Percentiles rank a stretch among this genome's conserved stretches.
Conservation (phyloP, 2,797 vertebrate genomes). For the Dicrostonyx torquatus region DNA sequence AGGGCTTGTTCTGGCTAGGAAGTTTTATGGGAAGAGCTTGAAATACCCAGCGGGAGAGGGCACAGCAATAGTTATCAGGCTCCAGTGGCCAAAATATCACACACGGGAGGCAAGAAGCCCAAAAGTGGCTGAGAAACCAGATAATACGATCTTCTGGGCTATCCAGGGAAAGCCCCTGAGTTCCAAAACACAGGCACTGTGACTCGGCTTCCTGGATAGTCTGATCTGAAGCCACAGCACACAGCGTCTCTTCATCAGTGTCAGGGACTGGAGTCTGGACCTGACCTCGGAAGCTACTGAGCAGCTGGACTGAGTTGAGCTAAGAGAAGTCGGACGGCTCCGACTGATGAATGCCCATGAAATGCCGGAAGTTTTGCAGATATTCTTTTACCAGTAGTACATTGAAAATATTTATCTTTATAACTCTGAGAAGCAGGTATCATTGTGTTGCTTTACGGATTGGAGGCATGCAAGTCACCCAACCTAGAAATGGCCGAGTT, state of each 20-base stretch:
- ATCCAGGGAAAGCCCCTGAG: neutral
- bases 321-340: neutral
- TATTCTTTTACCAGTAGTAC: neutral
- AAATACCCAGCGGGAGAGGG: neutral
- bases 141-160: slow-evolving; percentile 53
- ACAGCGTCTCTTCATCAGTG: neutral
- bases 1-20: slow-evolving; percentile 34
- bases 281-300: neutral
- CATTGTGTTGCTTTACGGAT: neutral
- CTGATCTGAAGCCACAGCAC: neutral
- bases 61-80: slow-evolving; percentile 37
- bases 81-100: slow-evolving; percentile 53
- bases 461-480: neutral
- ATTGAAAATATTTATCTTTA: neutral
- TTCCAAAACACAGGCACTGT: neutral
- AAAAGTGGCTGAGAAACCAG: slow-evolving; percentile 46
- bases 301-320: neutral
- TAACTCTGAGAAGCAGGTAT: neutral
- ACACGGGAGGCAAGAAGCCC: slow-evolving; percentile 15
- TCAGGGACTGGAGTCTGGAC: neutral
- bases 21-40: slow-evolving; percentile 32
- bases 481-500: neutral
- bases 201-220: neutral
- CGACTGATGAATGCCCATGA: neutral
- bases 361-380: neutral